A percentile compares a stretch with the other conserved stretches of the same genome.
These are phyloP conservation scores for Imbricaverruca yamaguchii DNA, from an alignment of 2,888 invertebrate species.

Conservation along the genomic window DNA sequence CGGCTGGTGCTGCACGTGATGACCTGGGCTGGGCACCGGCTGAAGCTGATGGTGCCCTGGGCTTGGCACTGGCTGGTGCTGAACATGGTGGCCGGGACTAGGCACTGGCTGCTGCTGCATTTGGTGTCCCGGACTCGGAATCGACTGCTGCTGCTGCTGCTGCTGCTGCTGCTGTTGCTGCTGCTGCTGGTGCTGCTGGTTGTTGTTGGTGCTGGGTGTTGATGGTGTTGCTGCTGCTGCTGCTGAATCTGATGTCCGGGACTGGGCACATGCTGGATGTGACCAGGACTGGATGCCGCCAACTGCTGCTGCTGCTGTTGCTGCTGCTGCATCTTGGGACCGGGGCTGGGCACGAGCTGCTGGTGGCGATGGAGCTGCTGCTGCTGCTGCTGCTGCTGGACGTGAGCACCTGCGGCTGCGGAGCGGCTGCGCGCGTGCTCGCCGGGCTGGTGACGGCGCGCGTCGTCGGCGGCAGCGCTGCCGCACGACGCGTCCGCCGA, in stretches of 20 bases:
- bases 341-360: too few species aligned
- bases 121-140: constrained; percentile 26
- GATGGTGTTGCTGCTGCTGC: neutral
- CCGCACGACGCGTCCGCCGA: constrained; percentile 53
- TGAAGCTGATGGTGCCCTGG: constrained; percentile 25
- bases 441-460: too few species aligned
- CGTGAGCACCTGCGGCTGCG: too few species aligned
- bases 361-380: too few species aligned
- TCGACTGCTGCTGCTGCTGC: constrained; percentile 35
- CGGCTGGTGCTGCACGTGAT: constrained; percentile 28
- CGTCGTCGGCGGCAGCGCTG: neutral
- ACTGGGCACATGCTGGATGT: neutral
- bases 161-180: constrained; percentile 43
- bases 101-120: constrained; percentile 22
- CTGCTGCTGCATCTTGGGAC: constrained; percentile 27
- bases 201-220: neutral
- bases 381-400: too few species aligned
- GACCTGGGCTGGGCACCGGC: constrained; percentile 27
- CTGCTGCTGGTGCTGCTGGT: constrained; percentile 33
- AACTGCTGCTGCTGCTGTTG: constrained; percentile 32
- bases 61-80: neutral
- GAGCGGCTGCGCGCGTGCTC: too few species aligned
- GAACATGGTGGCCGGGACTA: constrained; percentile 28
- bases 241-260: neutral
- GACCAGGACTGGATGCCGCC: constrained; percentile 28